Conservation (phyloP, 35 echinoderm and acorn worm genomes). For the Holothuria glaberrima region DNA sequence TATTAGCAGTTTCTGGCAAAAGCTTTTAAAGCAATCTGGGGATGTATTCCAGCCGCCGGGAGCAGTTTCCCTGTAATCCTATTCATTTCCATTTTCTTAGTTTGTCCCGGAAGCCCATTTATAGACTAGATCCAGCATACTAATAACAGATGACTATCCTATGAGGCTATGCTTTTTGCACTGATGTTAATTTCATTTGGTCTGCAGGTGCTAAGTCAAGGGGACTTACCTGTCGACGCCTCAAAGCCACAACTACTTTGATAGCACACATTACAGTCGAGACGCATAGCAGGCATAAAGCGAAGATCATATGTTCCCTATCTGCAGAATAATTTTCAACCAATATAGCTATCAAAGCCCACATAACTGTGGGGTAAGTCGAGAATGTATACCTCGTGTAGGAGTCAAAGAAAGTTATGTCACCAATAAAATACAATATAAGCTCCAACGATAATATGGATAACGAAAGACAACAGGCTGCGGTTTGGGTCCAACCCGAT, state of each 20-base stretch:
- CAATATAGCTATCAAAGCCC: conserved; percentile 23
- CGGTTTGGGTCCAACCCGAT: not conserved
- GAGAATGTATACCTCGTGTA: conserved; percentile 54
- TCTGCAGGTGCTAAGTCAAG: not conserved
- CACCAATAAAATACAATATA: conserved; percentile 34
- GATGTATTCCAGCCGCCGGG: no score
- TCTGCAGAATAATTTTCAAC: not conserved
- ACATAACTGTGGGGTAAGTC: conserved; percentile 42
- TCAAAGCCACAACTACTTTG: not conserved
- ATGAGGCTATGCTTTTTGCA: not conserved
- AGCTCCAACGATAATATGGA: conserved; percentile 25
- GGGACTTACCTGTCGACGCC: not conserved
- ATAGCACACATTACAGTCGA: conserved; percentile 21
- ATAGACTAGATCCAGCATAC: no score
- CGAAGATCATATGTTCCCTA: not conserved
- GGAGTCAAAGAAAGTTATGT: conserved; percentile 17
- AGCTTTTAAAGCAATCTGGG: no score
- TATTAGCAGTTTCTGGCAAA: no score
- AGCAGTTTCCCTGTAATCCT: no score
- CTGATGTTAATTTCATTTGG: conserved; percentile 12
- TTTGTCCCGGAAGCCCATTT: no score
- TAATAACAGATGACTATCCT: no score
- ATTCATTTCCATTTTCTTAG: no score
- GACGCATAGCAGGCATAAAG: not conserved
- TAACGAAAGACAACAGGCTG: conserved; percentile 15